Evolutionary conservation across 35 echinoderm and acorn worm genomes (phyloP).

Genomic region (Heliocidaris erythrogramma): DNA sequence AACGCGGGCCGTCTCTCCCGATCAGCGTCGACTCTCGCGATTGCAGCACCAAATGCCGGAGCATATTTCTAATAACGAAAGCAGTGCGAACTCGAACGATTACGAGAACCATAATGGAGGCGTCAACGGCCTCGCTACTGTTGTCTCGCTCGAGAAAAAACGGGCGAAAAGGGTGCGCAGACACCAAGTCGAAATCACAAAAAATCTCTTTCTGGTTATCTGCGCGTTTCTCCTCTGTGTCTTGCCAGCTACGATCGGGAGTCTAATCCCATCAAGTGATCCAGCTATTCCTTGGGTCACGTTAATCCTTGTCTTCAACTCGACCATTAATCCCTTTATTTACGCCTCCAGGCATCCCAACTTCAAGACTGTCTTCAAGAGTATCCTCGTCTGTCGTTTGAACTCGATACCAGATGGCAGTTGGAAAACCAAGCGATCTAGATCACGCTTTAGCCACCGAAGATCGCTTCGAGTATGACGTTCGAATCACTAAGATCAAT

Average conservation of each 20-base stretch:
- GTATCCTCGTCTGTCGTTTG: conserved; percentile 34
- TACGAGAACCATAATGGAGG: conserved; percentile 7
- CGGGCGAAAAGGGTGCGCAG: conserved; percentile 31
- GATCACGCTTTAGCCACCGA: neutral
- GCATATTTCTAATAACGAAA: neutral
- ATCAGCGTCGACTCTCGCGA: neutral
- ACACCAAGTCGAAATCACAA: conserved; percentile 52
- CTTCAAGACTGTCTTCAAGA: conserved; percentile 52
- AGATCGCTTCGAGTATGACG: neutral
- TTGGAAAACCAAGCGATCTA: conserved; percentile 28
- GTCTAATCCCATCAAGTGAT: conserved; percentile 50
- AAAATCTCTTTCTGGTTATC: conserved; percentile 54
- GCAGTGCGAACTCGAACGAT: neutral
- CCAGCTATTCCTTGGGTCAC: conserved; percentile 55
- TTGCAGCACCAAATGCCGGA: neutral
- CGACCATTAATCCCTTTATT: conserved; percentile 63
- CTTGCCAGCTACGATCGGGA: conserved; percentile 49
- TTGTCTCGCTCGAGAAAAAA: conserved; percentile 23
- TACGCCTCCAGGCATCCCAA: conserved; percentile 65
- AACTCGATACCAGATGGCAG: neutral
- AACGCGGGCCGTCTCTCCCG: neutral
- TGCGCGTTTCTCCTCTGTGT: conserved; percentile 59
- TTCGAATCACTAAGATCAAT: too few relatives aligned
- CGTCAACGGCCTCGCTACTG: neutral
- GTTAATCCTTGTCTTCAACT: conserved; percentile 46